A percentile compares a stretch with the other conserved stretches of the same genome.
These are phyloP conservation scores for Ctenodactylus gundi DNA, from an alignment of 2,113 vertebrate species.

Conservation along the genomic window DNA sequence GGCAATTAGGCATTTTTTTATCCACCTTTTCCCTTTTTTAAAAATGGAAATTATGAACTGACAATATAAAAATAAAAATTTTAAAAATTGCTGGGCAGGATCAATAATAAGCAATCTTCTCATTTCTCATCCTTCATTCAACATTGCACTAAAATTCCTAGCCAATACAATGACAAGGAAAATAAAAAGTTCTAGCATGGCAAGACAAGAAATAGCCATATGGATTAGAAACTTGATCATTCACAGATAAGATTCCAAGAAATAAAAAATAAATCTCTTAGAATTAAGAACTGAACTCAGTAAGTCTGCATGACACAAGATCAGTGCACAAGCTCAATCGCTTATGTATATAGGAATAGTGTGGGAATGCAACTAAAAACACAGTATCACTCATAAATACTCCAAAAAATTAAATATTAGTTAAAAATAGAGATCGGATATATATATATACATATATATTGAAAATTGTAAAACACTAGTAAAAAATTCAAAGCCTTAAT, in stretches of 20 bases:
- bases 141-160: neutral
- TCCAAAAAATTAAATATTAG: conserved; percentile 1
- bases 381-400: neutral
- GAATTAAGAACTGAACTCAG: conserved; percentile 20
- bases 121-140: conserved; percentile 6
- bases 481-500: conserved; percentile 16
- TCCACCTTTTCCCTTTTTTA: neutral
- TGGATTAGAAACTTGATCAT: neutral
- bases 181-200: neutral
- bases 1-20: neutral
- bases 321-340: neutral
- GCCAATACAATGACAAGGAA: neutral
- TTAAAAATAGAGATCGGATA: too few relatives aligned
- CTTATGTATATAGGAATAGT: neutral
- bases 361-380: conserved; percentile 3
- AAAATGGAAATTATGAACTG: neutral
- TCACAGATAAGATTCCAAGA: neutral
- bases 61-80: neutral
- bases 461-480: neutral
- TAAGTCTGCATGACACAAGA: neutral
- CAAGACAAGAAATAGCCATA: neutral
- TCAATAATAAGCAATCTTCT: neutral
- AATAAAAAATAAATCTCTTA: neutral
- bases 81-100: neutral
- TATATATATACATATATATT: neutral